Conservation (phyloP, 2,888 invertebrate genomes). For the Cephus spinipes region DNA sequence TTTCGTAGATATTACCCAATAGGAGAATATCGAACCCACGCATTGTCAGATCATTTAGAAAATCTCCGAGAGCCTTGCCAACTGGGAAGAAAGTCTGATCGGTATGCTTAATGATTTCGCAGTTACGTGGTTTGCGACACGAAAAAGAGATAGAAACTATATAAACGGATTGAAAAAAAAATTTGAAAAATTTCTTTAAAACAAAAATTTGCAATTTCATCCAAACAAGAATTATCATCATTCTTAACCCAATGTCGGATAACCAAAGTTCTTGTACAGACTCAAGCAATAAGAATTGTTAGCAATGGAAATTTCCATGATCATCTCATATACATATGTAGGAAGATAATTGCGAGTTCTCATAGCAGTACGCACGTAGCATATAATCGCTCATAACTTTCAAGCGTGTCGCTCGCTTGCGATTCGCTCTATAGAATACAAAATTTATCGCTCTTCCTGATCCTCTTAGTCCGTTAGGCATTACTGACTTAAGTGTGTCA, state of each 20-base stretch:
- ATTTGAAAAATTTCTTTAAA: too few species aligned
- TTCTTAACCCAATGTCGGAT: neutral
- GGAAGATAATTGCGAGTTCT: neutral
- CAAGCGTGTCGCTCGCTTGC: slow-evolving; percentile 9
- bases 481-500: slow-evolving; percentile 47
- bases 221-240: neutral
- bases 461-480: neutral
- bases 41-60: slow-evolving; percentile 1
- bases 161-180: neutral
- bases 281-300: neutral
- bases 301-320: neutral
- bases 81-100: neutral
- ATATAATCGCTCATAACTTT: slow-evolving; percentile 29
- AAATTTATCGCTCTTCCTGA: slow-evolving; percentile 10
- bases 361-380: slow-evolving; percentile 1
- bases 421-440: neutral
- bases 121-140: neutral
- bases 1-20: neutral
- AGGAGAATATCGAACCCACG: slow-evolving; percentile 1
- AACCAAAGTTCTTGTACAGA: neutral
- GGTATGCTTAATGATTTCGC: neutral
- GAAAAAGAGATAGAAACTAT: neutral
- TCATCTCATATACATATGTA: neutral
- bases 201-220: too few species aligned
- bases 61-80: neutral